phyloP scores from a whole-genome alignment of 2,888 invertebrate species.

The Chrysotoxum bicinctum region DNA sequence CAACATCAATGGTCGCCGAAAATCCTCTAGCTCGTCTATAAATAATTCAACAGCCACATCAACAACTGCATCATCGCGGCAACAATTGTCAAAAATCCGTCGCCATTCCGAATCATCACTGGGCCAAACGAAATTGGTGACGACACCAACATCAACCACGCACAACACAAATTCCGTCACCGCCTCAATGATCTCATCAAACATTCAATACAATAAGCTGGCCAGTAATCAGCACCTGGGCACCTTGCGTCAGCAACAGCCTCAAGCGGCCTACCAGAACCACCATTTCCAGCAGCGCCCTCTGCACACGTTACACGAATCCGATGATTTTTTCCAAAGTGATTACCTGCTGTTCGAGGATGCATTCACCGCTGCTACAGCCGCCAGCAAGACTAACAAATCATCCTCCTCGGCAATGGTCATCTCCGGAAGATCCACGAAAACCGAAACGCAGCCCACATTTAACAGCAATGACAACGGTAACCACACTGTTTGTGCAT shows the following conservation, averaged over 20 bases:
- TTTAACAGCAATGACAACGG: slow-evolving; percentile 54
- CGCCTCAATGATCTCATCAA: slow-evolving; percentile 67
- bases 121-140: slow-evolving; percentile 37
- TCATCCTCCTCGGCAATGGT: slow-evolving; percentile 13
- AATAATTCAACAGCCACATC: slow-evolving; percentile 60
- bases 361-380: slow-evolving; percentile 30
- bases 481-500: slow-evolving; percentile 72
- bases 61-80: slow-evolving; percentile 38
- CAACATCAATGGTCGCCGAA: slow-evolving; percentile 78
- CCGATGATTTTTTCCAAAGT: slow-evolving; percentile 67
- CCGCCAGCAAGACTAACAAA: slow-evolving; percentile 53
- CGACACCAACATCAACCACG: slow-evolving; percentile 62
- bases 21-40: slow-evolving; percentile 76
- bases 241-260: slow-evolving; percentile 59
- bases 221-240: slow-evolving; percentile 49
- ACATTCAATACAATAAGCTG: slow-evolving; percentile 69
- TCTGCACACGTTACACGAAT: slow-evolving; percentile 50
- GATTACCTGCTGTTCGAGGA: slow-evolving; percentile 71
- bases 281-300: slow-evolving; percentile 23
- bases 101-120: slow-evolving; percentile 80
- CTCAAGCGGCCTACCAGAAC: slow-evolving; percentile 46
- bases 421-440: slow-evolving; percentile 12
- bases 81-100: slow-evolving; percentile 75
- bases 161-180: slow-evolving; percentile 47
- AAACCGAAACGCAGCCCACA: slow-evolving; percentile 47